These are phyloP conservation scores for Panurus biarmicus DNA, from an alignment of 2,113 vertebrate species.

Conservation along the genomic window DNA sequence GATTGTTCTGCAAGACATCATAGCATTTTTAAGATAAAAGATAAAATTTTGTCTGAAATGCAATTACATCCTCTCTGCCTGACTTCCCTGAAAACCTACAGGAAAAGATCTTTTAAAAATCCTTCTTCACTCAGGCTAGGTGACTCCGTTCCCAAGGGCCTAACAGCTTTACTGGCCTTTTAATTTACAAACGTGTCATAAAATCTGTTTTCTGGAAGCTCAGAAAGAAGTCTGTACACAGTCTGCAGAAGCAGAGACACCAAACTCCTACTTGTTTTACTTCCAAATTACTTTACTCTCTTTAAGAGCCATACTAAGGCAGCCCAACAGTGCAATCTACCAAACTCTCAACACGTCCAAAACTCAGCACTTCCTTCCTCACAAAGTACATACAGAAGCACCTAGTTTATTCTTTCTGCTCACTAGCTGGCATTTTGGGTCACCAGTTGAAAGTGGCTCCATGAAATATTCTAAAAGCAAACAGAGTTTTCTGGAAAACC, in stretches of 20 bases:
- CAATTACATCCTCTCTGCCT: neutral
- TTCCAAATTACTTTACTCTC: neutral
- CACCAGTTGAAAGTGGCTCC: neutral
- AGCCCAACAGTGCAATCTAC: neutral
- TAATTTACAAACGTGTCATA: neutral
- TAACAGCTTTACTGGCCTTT: neutral
- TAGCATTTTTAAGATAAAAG: neutral
- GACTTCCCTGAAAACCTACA: neutral
- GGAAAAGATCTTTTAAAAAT: neutral
- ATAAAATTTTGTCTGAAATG: neutral
- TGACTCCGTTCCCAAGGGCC: neutral
- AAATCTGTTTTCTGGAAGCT: neutral
- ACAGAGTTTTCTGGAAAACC: neutral
- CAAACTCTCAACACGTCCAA: neutral
- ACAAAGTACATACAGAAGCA: neutral
- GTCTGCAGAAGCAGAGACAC: neutral
- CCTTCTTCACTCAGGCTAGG: neutral
- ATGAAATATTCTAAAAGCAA: neutral
- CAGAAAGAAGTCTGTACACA: neutral
- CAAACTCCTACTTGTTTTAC: neutral
- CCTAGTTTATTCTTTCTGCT: neutral
- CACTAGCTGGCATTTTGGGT: neutral
- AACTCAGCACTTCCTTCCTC: neutral
- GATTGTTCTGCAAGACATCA: neutral
- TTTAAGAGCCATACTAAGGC: neutral